Conservation (phyloP, 2,797 vertebrate species). For the Myotis myotis region DNA sequence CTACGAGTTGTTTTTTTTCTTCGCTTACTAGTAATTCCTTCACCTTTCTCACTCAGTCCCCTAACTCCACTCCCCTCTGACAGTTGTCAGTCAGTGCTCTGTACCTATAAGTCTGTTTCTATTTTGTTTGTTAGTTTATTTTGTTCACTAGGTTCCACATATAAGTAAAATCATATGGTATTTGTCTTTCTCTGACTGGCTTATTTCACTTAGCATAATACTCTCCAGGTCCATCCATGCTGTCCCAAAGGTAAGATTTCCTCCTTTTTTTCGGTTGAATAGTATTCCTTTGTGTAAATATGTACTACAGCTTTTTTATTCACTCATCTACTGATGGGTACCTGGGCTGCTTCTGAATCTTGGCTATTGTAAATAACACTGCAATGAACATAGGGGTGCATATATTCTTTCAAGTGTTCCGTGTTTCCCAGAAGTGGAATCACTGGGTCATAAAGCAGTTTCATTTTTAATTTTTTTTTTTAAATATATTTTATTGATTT, state of each 20-base stretch:
- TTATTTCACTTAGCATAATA: not conserved
- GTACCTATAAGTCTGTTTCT: not conserved
- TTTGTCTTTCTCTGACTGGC: not conserved
- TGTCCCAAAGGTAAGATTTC: not conserved
- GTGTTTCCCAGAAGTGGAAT: not conserved
- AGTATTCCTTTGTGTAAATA: not conserved
- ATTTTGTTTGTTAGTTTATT: not conserved
- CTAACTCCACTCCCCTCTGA: too few species aligned
- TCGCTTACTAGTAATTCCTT: not conserved
- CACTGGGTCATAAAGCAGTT: not conserved
- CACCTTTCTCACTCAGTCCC: not conserved
- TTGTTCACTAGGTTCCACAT: not conserved
- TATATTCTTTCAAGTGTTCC: not conserved
- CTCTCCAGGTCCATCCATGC: not conserved
- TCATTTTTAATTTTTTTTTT: not conserved
- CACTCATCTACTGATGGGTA: not conserved
- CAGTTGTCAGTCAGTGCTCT: not conserved
- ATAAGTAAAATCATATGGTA: not conserved
- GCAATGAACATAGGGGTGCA: not conserved
- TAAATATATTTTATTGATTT: too few species aligned
- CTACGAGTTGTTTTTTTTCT: not conserved
- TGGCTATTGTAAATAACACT: not conserved
- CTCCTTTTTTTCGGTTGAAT: not conserved
- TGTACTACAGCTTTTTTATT: not conserved
- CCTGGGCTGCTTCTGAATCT: not conserved